Percentiles rank a stretch among this genome's conserved stretches.
phyloP scores from a whole-genome alignment of 2,797 vertebrate species.

The Sebastes cheni region DNA sequence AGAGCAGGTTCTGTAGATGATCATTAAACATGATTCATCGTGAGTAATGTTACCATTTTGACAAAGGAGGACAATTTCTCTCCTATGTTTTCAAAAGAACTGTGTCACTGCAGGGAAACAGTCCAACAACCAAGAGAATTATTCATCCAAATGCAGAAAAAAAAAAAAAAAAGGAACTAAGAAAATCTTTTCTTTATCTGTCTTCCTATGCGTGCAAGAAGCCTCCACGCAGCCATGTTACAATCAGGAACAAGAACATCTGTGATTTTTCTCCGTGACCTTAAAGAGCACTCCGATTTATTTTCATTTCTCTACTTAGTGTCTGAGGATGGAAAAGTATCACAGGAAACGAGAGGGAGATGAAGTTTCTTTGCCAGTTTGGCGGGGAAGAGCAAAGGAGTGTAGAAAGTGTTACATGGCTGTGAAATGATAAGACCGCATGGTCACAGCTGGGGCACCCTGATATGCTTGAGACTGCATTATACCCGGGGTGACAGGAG shows the following conservation, averaged over 20 bases:
- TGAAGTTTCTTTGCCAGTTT: slow-evolving; percentile 59
- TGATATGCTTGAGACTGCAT: slow-evolving; percentile 78
- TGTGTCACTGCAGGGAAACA: background rate
- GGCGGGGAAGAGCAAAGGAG: slow-evolving; percentile 31
- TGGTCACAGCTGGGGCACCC: slow-evolving; percentile 72
- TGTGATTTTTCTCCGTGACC: slow-evolving; percentile 45
- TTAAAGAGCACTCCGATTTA: slow-evolving; percentile 42
- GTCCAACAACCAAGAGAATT: slow-evolving; percentile 26
- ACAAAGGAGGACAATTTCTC: slow-evolving; percentile 3
- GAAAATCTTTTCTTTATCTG: slow-evolving; percentile 17
- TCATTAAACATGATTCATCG: slow-evolving; percentile 25
- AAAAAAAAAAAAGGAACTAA: slow-evolving; percentile 20
- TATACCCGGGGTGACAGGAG: slow-evolving; percentile 65
- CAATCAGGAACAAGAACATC: slow-evolving; percentile 43
- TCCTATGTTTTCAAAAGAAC: background rate
- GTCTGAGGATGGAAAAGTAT: slow-evolving; percentile 35
- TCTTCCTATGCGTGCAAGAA: background rate
- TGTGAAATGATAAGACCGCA: slow-evolving; percentile 70
- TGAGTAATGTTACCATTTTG: background rate
- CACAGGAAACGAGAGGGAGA: slow-evolving; percentile 53
- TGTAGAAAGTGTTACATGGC: slow-evolving; percentile 62
- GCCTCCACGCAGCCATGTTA: slow-evolving; percentile 14
- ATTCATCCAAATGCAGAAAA: slow-evolving; percentile 29
- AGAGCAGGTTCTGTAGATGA: background rate
- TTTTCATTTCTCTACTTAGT: slow-evolving; percentile 32